Conservation (phyloP, 2,113 vertebrate genomes). For the Hystrix brachyura region DNA sequence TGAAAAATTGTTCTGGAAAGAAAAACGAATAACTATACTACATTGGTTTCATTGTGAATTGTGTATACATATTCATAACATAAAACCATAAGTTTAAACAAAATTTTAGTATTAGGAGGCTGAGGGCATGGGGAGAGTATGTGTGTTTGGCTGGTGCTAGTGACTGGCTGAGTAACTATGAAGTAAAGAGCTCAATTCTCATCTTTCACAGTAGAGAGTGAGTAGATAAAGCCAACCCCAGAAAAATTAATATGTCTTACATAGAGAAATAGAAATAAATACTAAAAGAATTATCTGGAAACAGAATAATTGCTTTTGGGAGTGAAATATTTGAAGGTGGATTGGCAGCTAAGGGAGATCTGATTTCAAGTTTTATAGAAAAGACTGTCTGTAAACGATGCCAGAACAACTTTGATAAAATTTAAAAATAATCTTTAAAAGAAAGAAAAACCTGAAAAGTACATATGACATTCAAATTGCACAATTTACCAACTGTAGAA, state of each 20-base stretch:
- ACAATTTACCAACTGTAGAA: background rate
- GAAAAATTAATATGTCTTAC: background rate
- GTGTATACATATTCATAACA: background rate
- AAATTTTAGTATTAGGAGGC: background rate
- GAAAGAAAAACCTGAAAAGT: background rate
- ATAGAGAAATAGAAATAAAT: background rate
- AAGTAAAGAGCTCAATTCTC: background rate
- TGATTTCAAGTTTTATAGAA: background rate
- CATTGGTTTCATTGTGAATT: background rate
- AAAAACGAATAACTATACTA: background rate
- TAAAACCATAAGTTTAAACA: background rate
- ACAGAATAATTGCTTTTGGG: background rate
- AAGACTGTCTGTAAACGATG: background rate
- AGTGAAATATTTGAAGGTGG: background rate
- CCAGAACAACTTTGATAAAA: background rate
- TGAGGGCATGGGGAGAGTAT: no score
- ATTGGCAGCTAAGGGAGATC: background rate
- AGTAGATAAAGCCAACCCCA: background rate
- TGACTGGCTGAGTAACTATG: background rate
- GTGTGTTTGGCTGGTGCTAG: background rate
- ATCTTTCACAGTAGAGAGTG: background rate
- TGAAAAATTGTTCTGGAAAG: background rate
- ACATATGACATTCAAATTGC: background rate
- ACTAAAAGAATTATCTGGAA: background rate
- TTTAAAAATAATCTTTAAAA: background rate